Evolutionary conservation across 2,888 invertebrate genomes (phyloP).

Genomic region (Orthosia gracilis): DNA sequence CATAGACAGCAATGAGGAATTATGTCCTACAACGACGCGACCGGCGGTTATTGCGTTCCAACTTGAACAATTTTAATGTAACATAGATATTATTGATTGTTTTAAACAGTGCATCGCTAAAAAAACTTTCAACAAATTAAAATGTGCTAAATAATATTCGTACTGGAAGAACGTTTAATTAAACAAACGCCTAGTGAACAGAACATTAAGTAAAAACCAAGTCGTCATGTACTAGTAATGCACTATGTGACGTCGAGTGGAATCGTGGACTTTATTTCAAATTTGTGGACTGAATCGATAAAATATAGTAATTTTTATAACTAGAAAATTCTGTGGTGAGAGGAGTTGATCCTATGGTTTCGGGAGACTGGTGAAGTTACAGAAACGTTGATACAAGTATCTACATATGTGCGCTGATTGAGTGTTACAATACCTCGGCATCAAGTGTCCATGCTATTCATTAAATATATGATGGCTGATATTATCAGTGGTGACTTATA

Average conservation of each 20-base stretch:
- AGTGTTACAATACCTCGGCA: constrained; percentile 79
- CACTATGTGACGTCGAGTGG: constrained; percentile 82
- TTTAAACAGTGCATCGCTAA: constrained; percentile 90
- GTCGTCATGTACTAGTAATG: constrained; percentile 78
- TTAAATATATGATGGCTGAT: constrained; percentile 75
- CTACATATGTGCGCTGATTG: constrained; percentile 80
- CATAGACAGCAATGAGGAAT: constrained; percentile 77
- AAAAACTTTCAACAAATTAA: constrained; percentile 90
- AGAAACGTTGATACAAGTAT: constrained; percentile 77
- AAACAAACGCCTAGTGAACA: constrained; percentile 89
- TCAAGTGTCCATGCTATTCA: constrained; percentile 77
- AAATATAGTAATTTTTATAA: constrained; percentile 90
- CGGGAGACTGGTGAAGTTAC: constrained; percentile 85
- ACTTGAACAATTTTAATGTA: constrained; percentile 88
- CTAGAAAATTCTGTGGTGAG: constrained; percentile 90
- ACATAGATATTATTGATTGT: constrained; percentile 87
- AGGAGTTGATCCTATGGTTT: constrained; percentile 88
- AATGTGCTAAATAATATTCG: constrained; percentile 89
- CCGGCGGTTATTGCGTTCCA: constrained; percentile 81
- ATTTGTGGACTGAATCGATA: constrained; percentile 90
- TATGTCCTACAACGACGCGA: constrained; percentile 75
- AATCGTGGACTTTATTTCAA: constrained; percentile 90
- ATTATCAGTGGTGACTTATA: constrained; percentile 83
- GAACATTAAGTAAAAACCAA: constrained; percentile 85
- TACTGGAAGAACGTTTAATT: constrained; percentile 89